Evolutionary conservation across 2,113 vertebrate genomes (phyloP).

Genomic region (Poeciliopsis turrubarensis): DNA sequence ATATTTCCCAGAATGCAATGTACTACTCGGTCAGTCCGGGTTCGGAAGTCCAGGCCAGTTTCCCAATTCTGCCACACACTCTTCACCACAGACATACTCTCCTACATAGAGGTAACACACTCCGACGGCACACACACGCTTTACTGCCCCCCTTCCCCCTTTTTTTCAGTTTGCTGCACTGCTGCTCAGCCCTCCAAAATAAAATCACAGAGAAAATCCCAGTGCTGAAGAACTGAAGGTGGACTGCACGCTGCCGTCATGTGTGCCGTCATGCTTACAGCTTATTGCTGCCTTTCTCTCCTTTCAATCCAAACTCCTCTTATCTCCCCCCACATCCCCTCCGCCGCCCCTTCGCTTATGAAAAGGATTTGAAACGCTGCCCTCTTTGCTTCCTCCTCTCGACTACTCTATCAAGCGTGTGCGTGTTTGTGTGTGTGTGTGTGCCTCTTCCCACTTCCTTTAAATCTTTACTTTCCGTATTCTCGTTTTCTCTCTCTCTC

Average conservation of each 20-base stretch:
- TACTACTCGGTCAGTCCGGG: conserved; percentile 78
- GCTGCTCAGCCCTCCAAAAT: conserved; percentile 27
- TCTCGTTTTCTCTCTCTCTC: conserved; percentile 24
- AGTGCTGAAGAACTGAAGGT: conserved; percentile 21
- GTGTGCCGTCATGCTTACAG: conserved; percentile 54
- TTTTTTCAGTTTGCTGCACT: conserved; percentile 31
- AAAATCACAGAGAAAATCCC: conserved; percentile 34
- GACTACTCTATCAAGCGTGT: conserved; percentile 53
- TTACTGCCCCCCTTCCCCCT: conserved; percentile 25
- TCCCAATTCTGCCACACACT: conserved; percentile 87
- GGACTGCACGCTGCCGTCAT: conserved; percentile 39
- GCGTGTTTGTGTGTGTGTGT: conserved; percentile 34
- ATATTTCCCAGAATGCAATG: conserved; percentile 82
- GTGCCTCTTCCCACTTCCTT: conserved; percentile 52
- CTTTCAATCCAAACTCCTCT: conserved; percentile 51
- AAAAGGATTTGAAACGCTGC: conserved; percentile 65
- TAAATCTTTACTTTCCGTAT: conserved; percentile 57
- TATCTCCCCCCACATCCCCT: conserved; percentile 38
- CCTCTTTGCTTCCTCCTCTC: conserved; percentile 73
- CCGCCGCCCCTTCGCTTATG: conserved; percentile 32
- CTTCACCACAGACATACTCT: conserved; percentile 86
- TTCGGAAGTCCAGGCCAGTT: conserved; percentile 81
- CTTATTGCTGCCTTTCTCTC: conserved; percentile 64
- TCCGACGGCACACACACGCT: conserved; percentile 3
- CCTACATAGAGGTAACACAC: conserved; percentile 85